Conservation (phyloP, 1,140 invertebrate species). For the Oncopodura yosiiana region DNA sequence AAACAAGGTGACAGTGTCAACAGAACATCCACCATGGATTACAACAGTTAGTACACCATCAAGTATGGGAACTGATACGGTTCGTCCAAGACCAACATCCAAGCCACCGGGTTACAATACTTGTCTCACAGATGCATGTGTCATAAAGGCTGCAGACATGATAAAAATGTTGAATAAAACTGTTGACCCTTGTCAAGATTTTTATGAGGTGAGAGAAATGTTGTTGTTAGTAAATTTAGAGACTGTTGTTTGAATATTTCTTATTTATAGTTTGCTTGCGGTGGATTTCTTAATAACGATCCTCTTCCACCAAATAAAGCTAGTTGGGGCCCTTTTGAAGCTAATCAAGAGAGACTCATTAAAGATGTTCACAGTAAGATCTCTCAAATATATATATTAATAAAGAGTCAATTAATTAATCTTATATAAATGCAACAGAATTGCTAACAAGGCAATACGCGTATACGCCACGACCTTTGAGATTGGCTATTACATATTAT, state of each 20-base stretch:
- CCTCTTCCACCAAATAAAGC: constrained; percentile 33
- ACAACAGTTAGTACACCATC: not conserved
- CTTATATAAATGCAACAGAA: not conserved
- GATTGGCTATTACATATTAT: constrained; percentile 1
- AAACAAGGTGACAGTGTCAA: not conserved
- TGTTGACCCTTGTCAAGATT: constrained; percentile 39
- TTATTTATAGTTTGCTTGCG: constrained; percentile 38
- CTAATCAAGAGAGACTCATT: constrained; percentile 35
- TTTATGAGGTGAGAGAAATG: no score
- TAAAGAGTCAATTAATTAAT: not conserved
- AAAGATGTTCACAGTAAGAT: constrained; percentile 31
- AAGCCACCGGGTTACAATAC: not conserved
- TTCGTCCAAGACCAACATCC: not conserved
- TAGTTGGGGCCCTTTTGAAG: constrained; percentile 31
- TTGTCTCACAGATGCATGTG: constrained; percentile 5
- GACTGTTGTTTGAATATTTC: not conserved
- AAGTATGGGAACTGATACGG: not conserved
- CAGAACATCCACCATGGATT: constrained; percentile 5
- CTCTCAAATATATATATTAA: not conserved
- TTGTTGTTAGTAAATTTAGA: not conserved
- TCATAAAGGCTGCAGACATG: constrained; percentile 17
- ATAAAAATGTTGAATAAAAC: constrained; percentile 26
- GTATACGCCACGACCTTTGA: not conserved
- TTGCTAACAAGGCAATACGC: not conserved
- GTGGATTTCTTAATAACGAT: constrained; percentile 37